A percentile compares a stretch with the other conserved stretches of the same genome.
Evolutionary conservation across 2,888 invertebrate genomes (phyloP).

Genomic region (Margaritifera margaritifera): DNA sequence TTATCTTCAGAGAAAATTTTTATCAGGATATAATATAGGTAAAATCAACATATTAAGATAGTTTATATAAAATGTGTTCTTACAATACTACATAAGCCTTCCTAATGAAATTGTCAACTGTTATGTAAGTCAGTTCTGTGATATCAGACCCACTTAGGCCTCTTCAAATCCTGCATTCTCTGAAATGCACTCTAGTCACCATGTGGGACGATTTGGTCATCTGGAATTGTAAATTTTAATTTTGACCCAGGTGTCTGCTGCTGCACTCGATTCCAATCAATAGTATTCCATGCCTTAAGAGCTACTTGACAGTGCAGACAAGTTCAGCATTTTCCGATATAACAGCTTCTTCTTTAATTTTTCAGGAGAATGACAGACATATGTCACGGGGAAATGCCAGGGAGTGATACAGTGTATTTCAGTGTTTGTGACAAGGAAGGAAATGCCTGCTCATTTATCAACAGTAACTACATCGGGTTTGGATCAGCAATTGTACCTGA

Average conservation of each 20-base stretch:
- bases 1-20: no score
- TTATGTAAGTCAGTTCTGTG: no score
- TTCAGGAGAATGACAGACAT: constrained; percentile 41
- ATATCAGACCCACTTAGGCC: no score
- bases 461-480: constrained; percentile 71
- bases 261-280: not conserved
- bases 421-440: constrained; percentile 70
- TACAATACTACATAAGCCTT: no score
- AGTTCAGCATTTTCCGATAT: no score
- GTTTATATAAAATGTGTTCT: no score
- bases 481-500: constrained; percentile 72
- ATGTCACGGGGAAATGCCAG: constrained; percentile 32
- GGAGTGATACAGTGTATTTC: constrained; percentile 72
- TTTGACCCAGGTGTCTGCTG: not conserved
- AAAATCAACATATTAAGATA: no score
- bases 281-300: not conserved
- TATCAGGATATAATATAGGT: no score
- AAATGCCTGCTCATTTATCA: constrained; percentile 74
- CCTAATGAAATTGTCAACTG: no score
- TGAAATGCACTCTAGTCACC: not conserved
- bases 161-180: no score
- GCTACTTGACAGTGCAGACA: not conserved
- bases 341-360: not conserved
- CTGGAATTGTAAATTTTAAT: not conserved
- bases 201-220: not conserved